Conservation (phyloP, 2,797 vertebrate species). For the Neopelma chrysocephalum region DNA sequence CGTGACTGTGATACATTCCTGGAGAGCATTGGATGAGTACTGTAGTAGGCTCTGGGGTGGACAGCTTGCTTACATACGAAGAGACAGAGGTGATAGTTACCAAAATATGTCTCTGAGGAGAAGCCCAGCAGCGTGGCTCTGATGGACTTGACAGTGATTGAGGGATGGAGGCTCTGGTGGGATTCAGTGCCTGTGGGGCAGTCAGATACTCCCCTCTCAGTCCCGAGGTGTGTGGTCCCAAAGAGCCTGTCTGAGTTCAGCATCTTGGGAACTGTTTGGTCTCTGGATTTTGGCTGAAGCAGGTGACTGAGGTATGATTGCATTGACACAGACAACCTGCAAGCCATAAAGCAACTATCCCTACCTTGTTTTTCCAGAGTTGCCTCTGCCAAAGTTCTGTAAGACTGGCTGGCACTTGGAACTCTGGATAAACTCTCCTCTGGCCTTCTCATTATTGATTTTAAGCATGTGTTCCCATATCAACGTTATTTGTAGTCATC, state of each 20-base stretch:
- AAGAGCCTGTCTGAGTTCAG: not conserved
- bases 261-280: not conserved
- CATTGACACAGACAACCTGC: not conserved
- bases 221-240: accelerated
- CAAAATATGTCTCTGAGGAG: not conserved
- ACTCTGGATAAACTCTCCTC: not conserved
- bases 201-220: not conserved
- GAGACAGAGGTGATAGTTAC: not conserved
- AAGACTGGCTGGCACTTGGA: not conserved
- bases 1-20: accelerated
- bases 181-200: not conserved
- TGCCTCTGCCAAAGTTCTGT: not conserved
- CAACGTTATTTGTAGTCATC: not conserved
- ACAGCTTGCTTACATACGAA: not conserved
- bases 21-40: not conserved
- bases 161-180: not conserved
- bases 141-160: accelerated
- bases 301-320: not conserved
- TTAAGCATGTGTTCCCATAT: slow-evolving; percentile 24
- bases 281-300: not conserved
- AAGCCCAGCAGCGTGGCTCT: not conserved
- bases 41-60: not conserved
- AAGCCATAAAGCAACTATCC: not conserved
- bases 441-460: slow-evolving; percentile 29
- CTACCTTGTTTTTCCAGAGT: not conserved